Evolutionary conservation across 2,888 invertebrate genomes (phyloP), one percentile per base, ranked within the genome.

Genomic region (Tachina fera): DNA sequence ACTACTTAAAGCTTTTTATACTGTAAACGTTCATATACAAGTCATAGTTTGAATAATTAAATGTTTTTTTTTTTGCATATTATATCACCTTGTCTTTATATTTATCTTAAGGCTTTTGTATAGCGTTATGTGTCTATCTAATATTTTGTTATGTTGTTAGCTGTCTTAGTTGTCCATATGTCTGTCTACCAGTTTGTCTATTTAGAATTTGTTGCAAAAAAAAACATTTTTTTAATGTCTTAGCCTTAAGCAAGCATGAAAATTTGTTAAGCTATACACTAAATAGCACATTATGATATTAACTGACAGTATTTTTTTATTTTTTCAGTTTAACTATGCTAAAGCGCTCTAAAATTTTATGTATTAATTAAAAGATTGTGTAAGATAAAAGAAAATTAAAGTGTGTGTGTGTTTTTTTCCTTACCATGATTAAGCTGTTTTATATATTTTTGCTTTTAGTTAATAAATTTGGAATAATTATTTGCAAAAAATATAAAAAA

Each of bases 71-170:
- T 68, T 51, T 39, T 51, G 9, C 14, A 19, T 16, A 53, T 31
- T 22, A 41, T 47, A 41, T 63, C 19, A 41, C 43, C 19, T 45
- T 72, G 45, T 67, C 49, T 49, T 70, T 84, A 84, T 75, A 22
- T 74, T 74, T 79, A 70, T 67, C 76, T 80, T 72, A 19, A 72
- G 75, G 70, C 79, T 75, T 70, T 31, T 31, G 31, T 31, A 6
- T 56, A 43, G 53, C 60, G 53, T 51, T 72, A 72, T 56, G 68
- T 76, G 71, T 61, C 53, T 61, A 65, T 51, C 31, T 74, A 49
- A 61, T 74, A 51, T 41, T 67, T 67, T 71, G 67, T 68, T 58
- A 80, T 76, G 51, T 84, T 84, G 77, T 72, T 78, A 71, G 43
- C 47, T 76, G 76, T 76, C 76, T 51, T 45, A 67, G 58, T 45